phyloP scores from a whole-genome alignment of 2,113 vertebrate genomes.

The Strigops habroptila region DNA sequence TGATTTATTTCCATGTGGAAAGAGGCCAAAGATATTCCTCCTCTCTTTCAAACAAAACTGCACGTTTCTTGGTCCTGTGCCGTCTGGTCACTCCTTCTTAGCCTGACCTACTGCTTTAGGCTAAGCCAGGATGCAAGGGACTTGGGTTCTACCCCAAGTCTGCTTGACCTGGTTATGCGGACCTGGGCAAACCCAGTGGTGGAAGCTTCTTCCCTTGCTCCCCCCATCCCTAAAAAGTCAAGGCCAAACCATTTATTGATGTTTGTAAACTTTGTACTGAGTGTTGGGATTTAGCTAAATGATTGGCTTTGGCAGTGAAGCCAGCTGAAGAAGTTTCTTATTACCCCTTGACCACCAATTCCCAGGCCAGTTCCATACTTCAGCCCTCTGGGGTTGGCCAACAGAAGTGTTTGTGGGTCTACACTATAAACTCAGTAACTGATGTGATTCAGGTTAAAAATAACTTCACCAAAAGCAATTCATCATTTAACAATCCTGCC shows the following conservation, averaged over 20 bases:
- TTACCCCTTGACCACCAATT: slow-evolving; percentile 32
- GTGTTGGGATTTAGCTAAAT: neutral
- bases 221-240: neutral
- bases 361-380: slow-evolving; percentile 4
- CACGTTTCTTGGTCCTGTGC: slow-evolving; percentile 21
- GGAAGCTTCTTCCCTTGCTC: neutral
- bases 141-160: neutral
- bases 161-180: neutral
- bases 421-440: neutral
- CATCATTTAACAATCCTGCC: slow-evolving; percentile 37
- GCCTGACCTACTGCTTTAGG: neutral
- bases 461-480: slow-evolving; percentile 33
- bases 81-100: neutral
- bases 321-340: slow-evolving; percentile 2
- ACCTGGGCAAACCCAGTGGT: neutral
- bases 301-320: slow-evolving; percentile 11
- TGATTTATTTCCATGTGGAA: slow-evolving; percentile 51
- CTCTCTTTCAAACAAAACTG: slow-evolving; percentile 29
- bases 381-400: slow-evolving; percentile 20
- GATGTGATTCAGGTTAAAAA: slow-evolving; percentile 51
- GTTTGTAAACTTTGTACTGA: slow-evolving; percentile 28
- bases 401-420: neutral
- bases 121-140: neutral
- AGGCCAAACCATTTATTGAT: slow-evolving; percentile 11
- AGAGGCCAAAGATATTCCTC: slow-evolving; percentile 39